Evolutionary conservation across 2,113 vertebrate genomes (phyloP), one percentile per base, ranked within the genome.

Genomic region (Anoplopoma fimbria): DNA sequence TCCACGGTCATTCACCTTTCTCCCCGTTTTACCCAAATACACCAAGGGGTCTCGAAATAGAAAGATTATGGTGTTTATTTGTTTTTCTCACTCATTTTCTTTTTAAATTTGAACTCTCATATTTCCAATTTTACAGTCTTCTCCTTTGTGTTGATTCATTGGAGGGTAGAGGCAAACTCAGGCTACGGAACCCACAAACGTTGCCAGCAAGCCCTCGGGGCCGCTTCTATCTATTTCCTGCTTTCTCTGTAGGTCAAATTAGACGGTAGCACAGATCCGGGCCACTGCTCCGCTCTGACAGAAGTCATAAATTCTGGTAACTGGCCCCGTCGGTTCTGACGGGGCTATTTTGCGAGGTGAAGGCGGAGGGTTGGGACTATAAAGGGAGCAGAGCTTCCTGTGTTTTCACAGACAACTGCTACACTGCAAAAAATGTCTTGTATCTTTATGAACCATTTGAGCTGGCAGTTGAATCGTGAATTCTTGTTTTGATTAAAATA

Each of bases 221-320:
- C 81, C 1, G 65, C 75, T 64, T 78, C 81, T 82, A 77, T 91
- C 87, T 82, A 58, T 65, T 90, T 92, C 86, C 81, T n/a, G 55
- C 83, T 82, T 87, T 93, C 91, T 92, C 91, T 82, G 90, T 42
- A 87, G 93, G 93, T 92, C 91, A 93, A 93, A 93, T 94, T 91
- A 93, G 93, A 89, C 40, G 73, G 87, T 77, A 88, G 79, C 67
- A 2, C 79, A 45, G 82, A 88, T 88, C 78, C 79, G 57, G 82
- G 85, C 88, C 79, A 31, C 80, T 89, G 89, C 63, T 82, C 84
- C 0, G 69, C 86, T 84, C 86, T 89, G 91, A 93, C 93, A 92
- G n/a, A 79, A 33, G 47, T 75, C 89, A 93, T 95, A 93, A 93
- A 95, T 94, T 85, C 82, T 85, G 68, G 27, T 87, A 89, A 77